Percentiles rank a stretch among this genome's conserved stretches.
Evolutionary conservation across 2,113 vertebrate genomes (phyloP).

Genomic region (Psophia crepitans): DNA sequence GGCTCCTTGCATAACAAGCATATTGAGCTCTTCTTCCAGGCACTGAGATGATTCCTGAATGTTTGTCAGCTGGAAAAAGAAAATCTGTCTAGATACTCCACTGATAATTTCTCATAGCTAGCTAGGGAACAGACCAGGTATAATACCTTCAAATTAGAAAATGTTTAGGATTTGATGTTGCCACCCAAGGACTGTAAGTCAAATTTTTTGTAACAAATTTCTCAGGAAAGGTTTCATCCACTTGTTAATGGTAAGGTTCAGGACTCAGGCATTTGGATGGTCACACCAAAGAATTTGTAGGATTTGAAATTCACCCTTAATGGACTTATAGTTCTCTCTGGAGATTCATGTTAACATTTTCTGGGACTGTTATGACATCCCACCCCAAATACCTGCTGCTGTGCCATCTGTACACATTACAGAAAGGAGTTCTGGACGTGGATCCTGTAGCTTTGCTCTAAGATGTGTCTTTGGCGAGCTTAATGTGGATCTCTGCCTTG

Average conservation of each 20-base stretch:
- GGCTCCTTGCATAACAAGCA: not conserved
- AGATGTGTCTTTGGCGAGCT: not conserved
- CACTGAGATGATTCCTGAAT: not conserved
- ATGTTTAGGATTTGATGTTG: not conserved
- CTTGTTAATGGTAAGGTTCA: not conserved
- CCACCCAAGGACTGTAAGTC: not conserved
- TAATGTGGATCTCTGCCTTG: not conserved
- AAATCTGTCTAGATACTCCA: not conserved
- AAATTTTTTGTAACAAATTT: not conserved
- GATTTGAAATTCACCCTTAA: not conserved
- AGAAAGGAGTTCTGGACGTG: not conserved
- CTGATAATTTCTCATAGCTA: not conserved
- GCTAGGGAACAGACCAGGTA: not conserved
- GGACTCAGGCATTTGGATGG: not conserved
- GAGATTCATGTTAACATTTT: not conserved
- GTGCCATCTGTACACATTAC: not conserved
- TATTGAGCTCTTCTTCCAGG: not conserved
- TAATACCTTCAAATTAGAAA: not conserved
- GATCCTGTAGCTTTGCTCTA: not conserved
- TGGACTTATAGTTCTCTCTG: not conserved
- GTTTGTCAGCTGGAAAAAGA: not conserved
- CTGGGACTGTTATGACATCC: not conserved
- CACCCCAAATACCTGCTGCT: not conserved
- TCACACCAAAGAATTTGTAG: not conserved
- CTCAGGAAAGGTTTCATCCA: not conserved